phyloP scores from a whole-genome alignment of 1,140 invertebrate genomes.

The Temnothorax longispinosus region DNA sequence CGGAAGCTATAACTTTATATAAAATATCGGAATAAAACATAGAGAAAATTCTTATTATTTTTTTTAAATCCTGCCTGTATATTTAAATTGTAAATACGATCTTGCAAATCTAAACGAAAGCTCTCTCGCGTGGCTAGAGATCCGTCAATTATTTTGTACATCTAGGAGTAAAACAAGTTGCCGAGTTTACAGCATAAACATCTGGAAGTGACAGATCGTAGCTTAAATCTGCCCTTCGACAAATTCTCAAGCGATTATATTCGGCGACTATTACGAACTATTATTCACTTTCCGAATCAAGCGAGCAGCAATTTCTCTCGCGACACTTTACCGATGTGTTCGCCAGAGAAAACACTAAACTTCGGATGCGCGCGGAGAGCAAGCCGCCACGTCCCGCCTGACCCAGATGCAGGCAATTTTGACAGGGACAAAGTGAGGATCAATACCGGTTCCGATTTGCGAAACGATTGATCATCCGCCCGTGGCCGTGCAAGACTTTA shows the following conservation, averaged over 20 bases:
- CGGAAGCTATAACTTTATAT: constrained; percentile 14
- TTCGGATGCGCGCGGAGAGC: not conserved
- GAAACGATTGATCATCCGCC: constrained; percentile 68
- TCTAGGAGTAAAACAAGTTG: not conserved
- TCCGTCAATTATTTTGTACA: not conserved
- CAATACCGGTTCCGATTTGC: constrained; percentile 60
- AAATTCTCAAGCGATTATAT: constrained; percentile 36
- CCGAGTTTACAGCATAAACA: not conserved
- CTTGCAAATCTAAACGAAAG: not conserved
- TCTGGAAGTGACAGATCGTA: constrained; percentile 19
- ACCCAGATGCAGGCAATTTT: constrained; percentile 59
- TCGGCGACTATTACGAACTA: not conserved
- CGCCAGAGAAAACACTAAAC: constrained; percentile 47
- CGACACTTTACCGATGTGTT: constrained; percentile 47
- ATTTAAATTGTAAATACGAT: not conserved
- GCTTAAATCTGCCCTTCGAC: not conserved
- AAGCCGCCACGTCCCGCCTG: constrained; percentile 1
- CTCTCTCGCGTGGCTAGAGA: not conserved
- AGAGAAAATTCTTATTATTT: not conserved
- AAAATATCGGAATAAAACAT: constrained; percentile 9
- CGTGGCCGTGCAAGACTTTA: constrained; percentile 62
- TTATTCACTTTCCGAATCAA: constrained; percentile 12
- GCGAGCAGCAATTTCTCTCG: constrained; percentile 26
- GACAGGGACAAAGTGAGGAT: constrained; percentile 45
- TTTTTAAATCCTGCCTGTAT: not conserved